Base-by-base conservation (phyloP, 1,140 invertebrate species). In the Potamilus streckersoni region DNA sequence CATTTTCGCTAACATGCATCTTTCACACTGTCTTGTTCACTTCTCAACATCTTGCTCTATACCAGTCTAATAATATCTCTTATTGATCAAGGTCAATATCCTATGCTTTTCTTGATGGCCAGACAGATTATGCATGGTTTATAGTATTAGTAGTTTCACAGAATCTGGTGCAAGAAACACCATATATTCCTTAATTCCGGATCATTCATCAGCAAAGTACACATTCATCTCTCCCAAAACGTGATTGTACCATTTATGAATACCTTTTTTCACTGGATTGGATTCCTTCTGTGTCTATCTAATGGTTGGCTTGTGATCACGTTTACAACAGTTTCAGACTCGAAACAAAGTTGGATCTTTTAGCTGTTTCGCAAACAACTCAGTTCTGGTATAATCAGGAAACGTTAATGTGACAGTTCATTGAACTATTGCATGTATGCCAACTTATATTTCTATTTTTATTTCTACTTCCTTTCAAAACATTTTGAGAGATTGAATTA, bases 31-130 rank as follows among this genome's bases (percentile, higher is more conserved):
- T 31, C 27, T 31, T 31, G 27, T 31, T 31, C 73, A 79, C 13
- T 73, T 31, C 17, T 70, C 62, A 8, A 79, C 63, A 71, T 69
- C 27, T 15, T 17, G 8, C 16, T 31, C 61, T 73, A 81, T 73
- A 20, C 69, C 57, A 23, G 76, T 72, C 73, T 77, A 79, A 38
- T 70, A 79, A 31, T 73, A 81, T 17, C 76, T 58, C 23, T 75
- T 73, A 13, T 59, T 68, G 1, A 69, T 14, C 49, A 81, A 64
- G 3, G 27, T 17, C 19, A 74, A 60, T 0, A 74, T 66, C n/a
- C 77, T 55, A 5, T 79, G 77, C 19, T 65, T 23, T 3, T 77
- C 70, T n/a, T 70, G 80, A 58, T 81, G 80, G 5, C 70, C 72
- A 20, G 66, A 20, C 58, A 56, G 60, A 62, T 74, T 61, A 69